phyloP scores from a whole-genome alignment of 2,888 invertebrate species.

The Ochropacha duplaris region DNA sequence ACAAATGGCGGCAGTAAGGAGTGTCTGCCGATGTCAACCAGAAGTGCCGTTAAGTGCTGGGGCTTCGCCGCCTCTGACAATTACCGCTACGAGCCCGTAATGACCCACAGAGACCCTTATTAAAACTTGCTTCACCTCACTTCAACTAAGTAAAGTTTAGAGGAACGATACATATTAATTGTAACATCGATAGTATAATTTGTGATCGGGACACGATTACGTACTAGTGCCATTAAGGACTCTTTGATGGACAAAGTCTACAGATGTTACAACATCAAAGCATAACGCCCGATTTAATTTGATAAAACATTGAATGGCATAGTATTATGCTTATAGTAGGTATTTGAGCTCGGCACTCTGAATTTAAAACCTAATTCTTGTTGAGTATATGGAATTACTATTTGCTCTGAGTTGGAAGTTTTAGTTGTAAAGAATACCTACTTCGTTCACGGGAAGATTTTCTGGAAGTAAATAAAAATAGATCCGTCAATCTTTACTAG shows the following conservation, averaged over 20 bases:
- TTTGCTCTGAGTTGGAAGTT: no score
- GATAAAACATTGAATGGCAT: no score
- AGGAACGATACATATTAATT: constrained; percentile 74
- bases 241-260: constrained; percentile 13
- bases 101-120: constrained; percentile 75
- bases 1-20: constrained; percentile 50
- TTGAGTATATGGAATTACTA: no score
- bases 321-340: no score
- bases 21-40: constrained; percentile 52
- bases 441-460: no score
- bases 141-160: constrained; percentile 64
- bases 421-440: no score
- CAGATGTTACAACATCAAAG: not conserved
- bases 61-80: constrained; percentile 59
- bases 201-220: constrained; percentile 32
- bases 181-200: constrained; percentile 62
- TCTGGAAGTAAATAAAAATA: no score
- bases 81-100: constrained; percentile 70
- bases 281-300: not conserved
- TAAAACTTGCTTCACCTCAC: constrained; percentile 71
- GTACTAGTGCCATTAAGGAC: constrained; percentile 28
- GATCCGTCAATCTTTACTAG: no score
- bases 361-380: no score
- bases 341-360: no score
- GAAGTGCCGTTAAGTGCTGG: constrained; percentile 65